A percentile compares a stretch with the other conserved stretches of the same genome.
These are phyloP conservation scores for Tragelaphus strepsiceros DNA, from an alignment of 2,113 vertebrate genomes.

Conservation along the genomic window DNA sequence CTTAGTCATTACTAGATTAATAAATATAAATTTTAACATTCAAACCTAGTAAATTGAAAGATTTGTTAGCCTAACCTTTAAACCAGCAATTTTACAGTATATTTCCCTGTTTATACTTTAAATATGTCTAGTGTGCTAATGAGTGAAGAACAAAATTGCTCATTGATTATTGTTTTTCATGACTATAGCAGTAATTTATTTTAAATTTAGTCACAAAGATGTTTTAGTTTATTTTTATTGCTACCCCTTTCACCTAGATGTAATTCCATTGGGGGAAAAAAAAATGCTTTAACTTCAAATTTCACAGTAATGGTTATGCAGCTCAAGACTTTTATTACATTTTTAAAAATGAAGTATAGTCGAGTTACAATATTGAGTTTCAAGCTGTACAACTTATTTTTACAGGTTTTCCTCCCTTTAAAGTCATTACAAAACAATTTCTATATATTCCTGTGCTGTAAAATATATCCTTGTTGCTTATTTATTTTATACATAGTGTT, in stretches of 20 bases:
- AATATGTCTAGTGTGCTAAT: background rate
- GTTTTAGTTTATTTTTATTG: background rate
- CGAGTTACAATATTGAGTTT: background rate
- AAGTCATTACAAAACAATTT: background rate
- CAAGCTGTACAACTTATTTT: background rate
- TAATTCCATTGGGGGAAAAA: background rate
- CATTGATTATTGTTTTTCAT: background rate
- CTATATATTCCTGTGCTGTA: background rate
- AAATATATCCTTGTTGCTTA: background rate
- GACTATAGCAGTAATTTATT: background rate
- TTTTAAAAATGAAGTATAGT: background rate
- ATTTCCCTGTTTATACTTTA: slow-evolving; percentile 21
- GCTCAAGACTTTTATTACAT: background rate
- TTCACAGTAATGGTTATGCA: background rate
- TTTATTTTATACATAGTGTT: background rate
- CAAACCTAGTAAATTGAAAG: slow-evolving; percentile 36
- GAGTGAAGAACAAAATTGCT: slow-evolving; percentile 12
- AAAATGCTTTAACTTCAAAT: background rate
- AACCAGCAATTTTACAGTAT: background rate
- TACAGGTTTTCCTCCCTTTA: background rate
- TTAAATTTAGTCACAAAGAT: slow-evolving; percentile 4
- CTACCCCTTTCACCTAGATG: background rate
- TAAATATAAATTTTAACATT: slow-evolving; percentile 44
- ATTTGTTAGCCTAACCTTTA: slow-evolving; percentile 6
- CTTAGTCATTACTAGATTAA: slow-evolving; percentile 13